Evolutionary conservation across 2,888 invertebrate genomes (phyloP).

Genomic region (Ceriagrion tenellum): DNA sequence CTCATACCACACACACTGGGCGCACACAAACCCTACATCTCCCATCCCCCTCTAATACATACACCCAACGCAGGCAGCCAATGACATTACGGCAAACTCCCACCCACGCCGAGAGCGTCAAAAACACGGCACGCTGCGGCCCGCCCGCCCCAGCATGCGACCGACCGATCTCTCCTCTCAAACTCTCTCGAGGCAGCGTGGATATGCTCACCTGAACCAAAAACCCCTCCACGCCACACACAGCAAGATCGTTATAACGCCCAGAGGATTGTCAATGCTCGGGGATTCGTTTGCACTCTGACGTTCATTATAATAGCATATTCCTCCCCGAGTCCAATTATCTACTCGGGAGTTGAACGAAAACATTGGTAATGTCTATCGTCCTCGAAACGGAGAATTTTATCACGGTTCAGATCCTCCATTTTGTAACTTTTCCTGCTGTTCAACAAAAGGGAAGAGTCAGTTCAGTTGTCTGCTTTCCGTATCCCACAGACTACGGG

Average conservation of each 20-base stretch:
- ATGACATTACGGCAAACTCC: background rate
- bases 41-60: background rate
- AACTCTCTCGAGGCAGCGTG: background rate
- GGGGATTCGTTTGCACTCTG: background rate
- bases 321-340: background rate
- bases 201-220: background rate
- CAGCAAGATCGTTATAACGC: background rate
- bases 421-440: background rate
- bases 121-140: background rate
- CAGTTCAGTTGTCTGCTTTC: background rate
- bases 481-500: too few relatives aligned
- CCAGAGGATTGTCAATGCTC: background rate
- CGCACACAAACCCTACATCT: background rate
- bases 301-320: background rate
- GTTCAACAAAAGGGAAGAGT: background rate
- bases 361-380: background rate
- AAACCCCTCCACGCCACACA: background rate
- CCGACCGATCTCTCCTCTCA: background rate
- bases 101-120: slow-evolving; percentile 14
- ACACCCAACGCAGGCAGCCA: slow-evolving; percentile 19
- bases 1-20: background rate
- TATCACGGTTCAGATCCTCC: background rate
- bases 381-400: background rate
- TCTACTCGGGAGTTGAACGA: background rate
- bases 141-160: background rate